Conservation (phyloP, 2,888 invertebrate genomes). For the Volucella zonaria region DNA sequence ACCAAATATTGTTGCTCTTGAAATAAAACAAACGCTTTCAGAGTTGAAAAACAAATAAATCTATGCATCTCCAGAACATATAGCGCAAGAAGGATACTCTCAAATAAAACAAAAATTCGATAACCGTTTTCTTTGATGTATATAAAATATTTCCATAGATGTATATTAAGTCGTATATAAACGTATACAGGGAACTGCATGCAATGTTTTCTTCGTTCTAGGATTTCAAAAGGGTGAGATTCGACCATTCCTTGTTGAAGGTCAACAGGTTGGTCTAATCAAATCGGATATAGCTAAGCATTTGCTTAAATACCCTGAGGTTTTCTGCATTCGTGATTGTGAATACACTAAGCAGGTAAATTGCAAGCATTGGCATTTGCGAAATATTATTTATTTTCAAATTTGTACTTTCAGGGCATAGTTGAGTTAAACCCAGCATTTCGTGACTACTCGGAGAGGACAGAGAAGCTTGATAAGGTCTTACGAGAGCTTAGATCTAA, state of each 20-base stretch:
- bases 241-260: slow-evolving; percentile 93
- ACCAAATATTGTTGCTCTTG: too few species aligned
- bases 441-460: slow-evolving; percentile 92
- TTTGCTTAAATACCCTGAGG: slow-evolving; percentile 91
- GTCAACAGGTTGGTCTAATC: slow-evolving; percentile 94
- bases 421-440: slow-evolving; percentile 94
- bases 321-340: slow-evolving; percentile 83
- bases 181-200: background rate
- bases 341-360: slow-evolving; percentile 80
- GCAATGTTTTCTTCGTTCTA: slow-evolving; percentile 80
- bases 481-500: slow-evolving; percentile 89
- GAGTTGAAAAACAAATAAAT: too few species aligned
- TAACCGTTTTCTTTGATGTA: too few species aligned
- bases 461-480: slow-evolving; percentile 90
- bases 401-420: slow-evolving; percentile 86
- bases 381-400: slow-evolving; percentile 21
- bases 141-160: too few species aligned
- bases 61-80: too few species aligned
- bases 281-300: slow-evolving; percentile 92
- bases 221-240: slow-evolving; percentile 91
- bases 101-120: too few species aligned
- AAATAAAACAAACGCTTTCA: too few species aligned
- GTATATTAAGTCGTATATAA: too few species aligned
- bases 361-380: background rate
- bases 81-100: too few species aligned